A percentile compares a stretch with the other conserved stretches of the same genome.
Conservation (phyloP, 2,113 vertebrate species). For the Toxostoma redivivum region DNA sequence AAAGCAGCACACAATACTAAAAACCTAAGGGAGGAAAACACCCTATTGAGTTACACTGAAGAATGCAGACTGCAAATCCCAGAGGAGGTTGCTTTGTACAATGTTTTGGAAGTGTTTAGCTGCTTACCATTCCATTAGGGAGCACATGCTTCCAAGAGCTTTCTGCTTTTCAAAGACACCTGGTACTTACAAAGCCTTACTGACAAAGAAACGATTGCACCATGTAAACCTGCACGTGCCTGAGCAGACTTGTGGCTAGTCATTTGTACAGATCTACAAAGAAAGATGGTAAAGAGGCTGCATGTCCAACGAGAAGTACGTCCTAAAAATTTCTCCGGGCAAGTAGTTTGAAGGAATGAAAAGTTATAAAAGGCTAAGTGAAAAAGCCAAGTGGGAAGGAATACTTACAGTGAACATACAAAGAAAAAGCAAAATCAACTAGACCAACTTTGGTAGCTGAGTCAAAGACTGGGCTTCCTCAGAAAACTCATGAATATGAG, state of each 20-base stretch:
- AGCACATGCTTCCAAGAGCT: not conserved
- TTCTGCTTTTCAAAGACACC: not conserved
- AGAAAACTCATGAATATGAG: not conserved
- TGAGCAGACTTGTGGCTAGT: not conserved
- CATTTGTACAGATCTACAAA: not conserved
- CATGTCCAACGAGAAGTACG: not conserved
- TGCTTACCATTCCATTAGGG: not conserved
- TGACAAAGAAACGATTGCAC: rapidly evolving
- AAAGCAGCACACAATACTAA: not conserved
- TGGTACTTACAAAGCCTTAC: not conserved
- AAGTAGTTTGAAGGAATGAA: not conserved
- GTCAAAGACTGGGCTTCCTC: not conserved
- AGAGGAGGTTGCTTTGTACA: not conserved
- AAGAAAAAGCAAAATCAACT: not conserved
- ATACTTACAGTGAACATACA: not conserved
- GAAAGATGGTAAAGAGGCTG: not conserved
- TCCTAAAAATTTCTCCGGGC: not conserved
- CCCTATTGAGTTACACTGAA: not conserved
- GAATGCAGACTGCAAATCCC: not conserved
- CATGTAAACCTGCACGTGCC: rapidly evolving
- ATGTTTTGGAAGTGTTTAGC: not conserved
- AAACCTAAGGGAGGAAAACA: not conserved
- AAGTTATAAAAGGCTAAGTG: not conserved
- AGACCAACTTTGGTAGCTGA: not conserved
- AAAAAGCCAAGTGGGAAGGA: not conserved